Evolutionary conservation across 2,888 invertebrate genomes (phyloP).

Genomic region (Mechanitis messenoides): DNA sequence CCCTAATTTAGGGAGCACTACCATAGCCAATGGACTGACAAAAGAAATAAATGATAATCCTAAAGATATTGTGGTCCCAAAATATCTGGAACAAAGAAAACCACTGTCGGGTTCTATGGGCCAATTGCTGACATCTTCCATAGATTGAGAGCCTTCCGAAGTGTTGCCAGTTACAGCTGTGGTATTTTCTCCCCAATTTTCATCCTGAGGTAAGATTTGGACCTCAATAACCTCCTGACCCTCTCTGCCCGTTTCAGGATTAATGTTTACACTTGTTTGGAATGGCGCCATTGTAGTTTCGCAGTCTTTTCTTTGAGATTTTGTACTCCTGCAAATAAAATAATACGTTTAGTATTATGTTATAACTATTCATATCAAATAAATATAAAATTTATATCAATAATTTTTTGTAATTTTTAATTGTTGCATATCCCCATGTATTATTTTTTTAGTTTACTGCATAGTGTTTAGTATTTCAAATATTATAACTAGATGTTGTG

Average conservation of each 20-base stretch:
- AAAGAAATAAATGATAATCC: conserved; percentile 89
- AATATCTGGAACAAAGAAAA: conserved; percentile 87
- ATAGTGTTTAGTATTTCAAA: too few relatives aligned
- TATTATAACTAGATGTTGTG: too few relatives aligned
- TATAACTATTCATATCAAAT: not conserved
- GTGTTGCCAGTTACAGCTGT: conserved; percentile 98
- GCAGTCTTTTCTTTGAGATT: conserved; percentile 79
- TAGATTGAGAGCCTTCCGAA: conserved; percentile 95
- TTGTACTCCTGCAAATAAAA: conserved; percentile 74
- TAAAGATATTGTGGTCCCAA: conserved; percentile 87
- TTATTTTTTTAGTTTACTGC: too few relatives aligned
- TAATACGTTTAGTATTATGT: not conserved
- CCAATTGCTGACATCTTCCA: conserved; percentile 93
- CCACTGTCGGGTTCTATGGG: conserved; percentile 84
- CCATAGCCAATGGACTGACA: conserved; percentile 95
- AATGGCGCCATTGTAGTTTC: conserved; percentile 88
- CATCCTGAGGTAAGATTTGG: conserved; percentile 96
- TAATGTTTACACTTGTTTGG: conserved; percentile 89
- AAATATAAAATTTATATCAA: too few relatives aligned
- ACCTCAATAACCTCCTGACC: conserved; percentile 97
- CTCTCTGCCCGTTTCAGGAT: conserved; percentile 84
- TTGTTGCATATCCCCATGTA: too few relatives aligned
- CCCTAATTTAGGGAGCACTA: conserved; percentile 92
- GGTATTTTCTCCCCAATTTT: conserved; percentile 99
- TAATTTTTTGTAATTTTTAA: too few relatives aligned